Evolutionary conservation across 53 echinoderm and acorn worm species (phyloP).

Genomic region (Echinometra lucunter): DNA sequence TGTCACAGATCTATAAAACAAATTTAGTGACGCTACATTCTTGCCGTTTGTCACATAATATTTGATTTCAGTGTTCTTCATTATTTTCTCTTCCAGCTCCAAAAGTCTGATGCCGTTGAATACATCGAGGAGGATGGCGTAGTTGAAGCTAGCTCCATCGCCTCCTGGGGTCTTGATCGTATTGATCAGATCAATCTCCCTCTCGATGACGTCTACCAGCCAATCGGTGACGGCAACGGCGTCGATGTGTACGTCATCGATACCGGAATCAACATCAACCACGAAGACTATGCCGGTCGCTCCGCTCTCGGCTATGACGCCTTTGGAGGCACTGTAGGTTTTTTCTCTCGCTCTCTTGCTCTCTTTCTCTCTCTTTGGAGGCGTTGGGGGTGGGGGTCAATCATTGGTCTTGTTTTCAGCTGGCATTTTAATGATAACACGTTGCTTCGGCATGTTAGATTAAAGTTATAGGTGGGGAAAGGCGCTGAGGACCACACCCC

Average conservation of each 20-base stretch:
- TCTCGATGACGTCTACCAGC: conserved; percentile 63
- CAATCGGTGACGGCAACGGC: conserved; percentile 76
- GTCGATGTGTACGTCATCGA: conserved; percentile 80
- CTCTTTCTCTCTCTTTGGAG: not conserved
- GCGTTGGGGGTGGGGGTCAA: no score
- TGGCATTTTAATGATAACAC: no score
- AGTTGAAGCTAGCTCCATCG: conserved; percentile 41
- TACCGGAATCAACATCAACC: conserved; percentile 75
- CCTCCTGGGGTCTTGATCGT: conserved; percentile 79
- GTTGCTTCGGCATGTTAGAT: no score
- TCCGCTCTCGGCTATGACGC: conserved; percentile 71
- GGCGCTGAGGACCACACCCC: no score
- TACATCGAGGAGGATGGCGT: conserved; percentile 79
- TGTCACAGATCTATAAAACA: no score
- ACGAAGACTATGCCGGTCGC: conserved; percentile 76
- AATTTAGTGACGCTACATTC: not conserved
- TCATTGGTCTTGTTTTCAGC: no score
- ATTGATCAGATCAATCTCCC: conserved; percentile 68
- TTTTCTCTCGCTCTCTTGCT: no score
- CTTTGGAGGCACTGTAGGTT: conserved; percentile 59
- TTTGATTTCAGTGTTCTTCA: not conserved
- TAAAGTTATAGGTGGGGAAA: no score
- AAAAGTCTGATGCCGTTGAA: conserved; percentile 65
- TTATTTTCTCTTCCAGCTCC: conserved; percentile 49
- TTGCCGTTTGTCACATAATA: not conserved